Evolutionary conservation across 2,797 vertebrate species (phyloP).

Genomic region (Spizella passerina): DNA sequence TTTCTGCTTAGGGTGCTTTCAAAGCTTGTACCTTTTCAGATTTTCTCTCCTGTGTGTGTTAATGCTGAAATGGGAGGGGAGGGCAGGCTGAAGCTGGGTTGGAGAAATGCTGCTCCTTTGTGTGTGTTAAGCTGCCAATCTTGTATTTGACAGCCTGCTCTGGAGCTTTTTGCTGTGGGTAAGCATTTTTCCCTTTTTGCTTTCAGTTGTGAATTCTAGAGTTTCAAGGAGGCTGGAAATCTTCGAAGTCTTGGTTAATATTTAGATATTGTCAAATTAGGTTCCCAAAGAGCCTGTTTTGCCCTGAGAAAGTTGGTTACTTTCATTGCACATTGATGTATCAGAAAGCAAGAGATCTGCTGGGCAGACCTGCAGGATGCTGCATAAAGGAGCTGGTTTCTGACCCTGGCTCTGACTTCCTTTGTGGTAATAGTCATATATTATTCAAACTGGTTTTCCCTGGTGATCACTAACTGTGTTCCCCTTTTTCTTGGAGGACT

Average conservation of each 20-base stretch:
- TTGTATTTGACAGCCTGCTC: background rate
- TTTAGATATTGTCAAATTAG: background rate
- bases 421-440: background rate
- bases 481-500: background rate
- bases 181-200: background rate
- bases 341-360: background rate
- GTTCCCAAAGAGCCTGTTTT: background rate
- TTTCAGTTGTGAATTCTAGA: background rate
- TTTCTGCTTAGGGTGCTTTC: background rate
- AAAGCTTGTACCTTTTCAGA: background rate
- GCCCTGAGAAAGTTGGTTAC: background rate
- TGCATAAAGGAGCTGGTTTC: background rate
- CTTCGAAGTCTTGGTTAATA: background rate
- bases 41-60: background rate
- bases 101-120: background rate
- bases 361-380: background rate
- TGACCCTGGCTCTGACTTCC: background rate
- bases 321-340: background rate
- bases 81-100: background rate
- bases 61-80: background rate
- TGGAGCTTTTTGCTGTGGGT: background rate
- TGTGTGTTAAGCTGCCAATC: background rate
- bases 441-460: background rate
- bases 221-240: background rate
- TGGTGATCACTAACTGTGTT: background rate